Evolutionary conservation across 2,888 invertebrate species (phyloP).

Genomic region (Anticlea derivata): DNA sequence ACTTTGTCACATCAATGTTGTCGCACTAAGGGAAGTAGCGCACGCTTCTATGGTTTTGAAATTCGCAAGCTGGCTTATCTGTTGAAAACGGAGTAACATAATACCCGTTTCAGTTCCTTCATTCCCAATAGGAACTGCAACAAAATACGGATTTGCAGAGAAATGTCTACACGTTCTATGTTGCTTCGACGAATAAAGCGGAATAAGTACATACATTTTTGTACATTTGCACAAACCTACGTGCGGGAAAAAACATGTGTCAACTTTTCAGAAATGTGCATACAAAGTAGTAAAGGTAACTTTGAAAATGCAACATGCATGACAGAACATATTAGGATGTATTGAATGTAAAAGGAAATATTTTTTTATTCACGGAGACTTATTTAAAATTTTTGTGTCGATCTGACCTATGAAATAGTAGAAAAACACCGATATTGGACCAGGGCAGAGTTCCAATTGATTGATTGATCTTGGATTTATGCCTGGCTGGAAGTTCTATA

Average conservation of each 20-base stretch:
- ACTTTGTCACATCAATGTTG: conserved; percentile 41
- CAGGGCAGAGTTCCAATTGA: no score
- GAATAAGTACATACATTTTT: conserved; percentile 17
- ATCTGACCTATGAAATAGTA: no score
- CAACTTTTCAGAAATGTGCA: conserved; percentile 11
- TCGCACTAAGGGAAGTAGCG: conserved; percentile 22
- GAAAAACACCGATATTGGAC: no score
- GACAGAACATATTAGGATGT: neutral
- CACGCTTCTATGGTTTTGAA: conserved; percentile 28
- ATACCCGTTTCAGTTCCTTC: conserved; percentile 34
- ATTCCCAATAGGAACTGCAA: conserved; percentile 32
- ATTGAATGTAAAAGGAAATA: no score
- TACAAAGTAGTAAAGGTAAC: conserved; percentile 2
- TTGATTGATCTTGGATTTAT: no score
- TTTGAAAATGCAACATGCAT: conserved; percentile 5
- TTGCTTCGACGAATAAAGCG: conserved; percentile 13
- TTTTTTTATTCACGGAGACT: no score
- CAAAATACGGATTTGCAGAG: conserved; percentile 29
- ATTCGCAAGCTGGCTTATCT: conserved; percentile 32
- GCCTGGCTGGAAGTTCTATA: no score
- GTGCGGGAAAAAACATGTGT: conserved; percentile 18
- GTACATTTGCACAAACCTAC: conserved; percentile 17
- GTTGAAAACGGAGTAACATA: conserved; percentile 30
- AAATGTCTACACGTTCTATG: conserved; percentile 24
- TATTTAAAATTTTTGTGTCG: no score